phyloP scores from a whole-genome alignment of 1,140 invertebrate species.

The Dryas iulia region DNA sequence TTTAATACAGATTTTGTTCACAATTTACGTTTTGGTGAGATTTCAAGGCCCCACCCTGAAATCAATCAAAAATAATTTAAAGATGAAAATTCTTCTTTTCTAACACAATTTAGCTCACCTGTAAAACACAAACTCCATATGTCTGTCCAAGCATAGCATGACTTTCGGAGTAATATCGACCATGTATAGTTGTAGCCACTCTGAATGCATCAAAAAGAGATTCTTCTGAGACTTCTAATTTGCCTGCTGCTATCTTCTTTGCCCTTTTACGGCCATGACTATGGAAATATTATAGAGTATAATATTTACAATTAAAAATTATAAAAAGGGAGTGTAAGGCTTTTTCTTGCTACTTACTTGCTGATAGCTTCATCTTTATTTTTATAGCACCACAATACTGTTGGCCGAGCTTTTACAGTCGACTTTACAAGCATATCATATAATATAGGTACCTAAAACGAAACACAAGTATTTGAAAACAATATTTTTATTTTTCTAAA shows the following conservation, averaged over 20 bases:
- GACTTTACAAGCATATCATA: conserved; percentile 99
- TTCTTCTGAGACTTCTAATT: conserved; percentile 95
- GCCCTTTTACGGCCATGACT: conserved; percentile 97
- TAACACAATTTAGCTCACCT: conserved; percentile 84
- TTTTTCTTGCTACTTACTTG: conserved; percentile 81
- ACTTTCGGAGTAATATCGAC: conserved; percentile 98
- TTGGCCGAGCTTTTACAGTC: conserved; percentile 93
- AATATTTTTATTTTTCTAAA: not conserved
- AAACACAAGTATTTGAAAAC: not conserved
- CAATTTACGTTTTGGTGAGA: no score
- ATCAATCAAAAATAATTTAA: no score
- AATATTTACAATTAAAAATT: not conserved
- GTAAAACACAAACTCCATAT: conserved; percentile 97
- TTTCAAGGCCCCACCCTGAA: no score
- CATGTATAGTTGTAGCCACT: conserved; percentile 97
- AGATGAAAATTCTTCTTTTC: no score
- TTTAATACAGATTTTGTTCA: no score
- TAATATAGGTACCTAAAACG: conserved; percentile 91
- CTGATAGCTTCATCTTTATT: conserved; percentile 93
- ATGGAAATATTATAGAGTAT: not conserved
- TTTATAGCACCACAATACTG: conserved; percentile 99
- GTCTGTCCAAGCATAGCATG: conserved; percentile 99
- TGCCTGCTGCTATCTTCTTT: conserved; percentile 95
- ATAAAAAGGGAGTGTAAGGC: not conserved
- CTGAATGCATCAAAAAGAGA: conserved; percentile 98